Evolutionary conservation across 2,888 invertebrate species (phyloP), one percentile per base, ranked within the genome.

Genomic region (Apamea anceps): DNA sequence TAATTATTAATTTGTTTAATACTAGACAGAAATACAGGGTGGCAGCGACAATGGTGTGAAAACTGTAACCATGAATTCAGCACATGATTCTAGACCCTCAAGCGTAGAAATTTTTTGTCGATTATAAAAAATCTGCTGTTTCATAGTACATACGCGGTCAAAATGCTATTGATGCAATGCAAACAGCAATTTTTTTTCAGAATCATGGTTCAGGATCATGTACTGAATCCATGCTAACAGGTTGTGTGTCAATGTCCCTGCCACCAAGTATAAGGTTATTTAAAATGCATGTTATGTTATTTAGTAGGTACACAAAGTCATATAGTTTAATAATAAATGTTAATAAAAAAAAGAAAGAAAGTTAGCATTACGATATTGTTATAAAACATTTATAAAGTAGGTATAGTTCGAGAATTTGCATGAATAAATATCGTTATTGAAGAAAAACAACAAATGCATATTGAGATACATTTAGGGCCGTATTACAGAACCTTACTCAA

Each of bases 321-420:
- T 25, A 32, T 8, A 13, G n/a, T n/a, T 32, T 18, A 37, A 37
- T 21, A 5, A 25, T 18, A 6, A 60, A 48, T 60, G 51, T 77
- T 66, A 68, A 78, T 45, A 21, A 25, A 71, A 51, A 51, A 73
- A 10, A 72, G n/a, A 79, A 62, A 75, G 48, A 85, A 75, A 81
- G 82, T 88, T 87, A 87, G 81, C 63, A 37, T 73, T 68, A 75
- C 32, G 10, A 73, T 25, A 48, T 32, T 48, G 32, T 57, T 51
- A 68, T 32, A 37, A 60, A 15, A 51, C 4, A 81, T 42, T 65
- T 21, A 63, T 32, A 63, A 18, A 63, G 28, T 8, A 63, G 28
- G 18, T 32, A 32, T 63, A 65, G 65, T 65, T 21, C 6, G 10
- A 32, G 32, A 65, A 21, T 32, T 32, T 32, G 65, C 65, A 65